Conservation (phyloP, 1,140 invertebrate species). For the Micrasema longulum region DNA sequence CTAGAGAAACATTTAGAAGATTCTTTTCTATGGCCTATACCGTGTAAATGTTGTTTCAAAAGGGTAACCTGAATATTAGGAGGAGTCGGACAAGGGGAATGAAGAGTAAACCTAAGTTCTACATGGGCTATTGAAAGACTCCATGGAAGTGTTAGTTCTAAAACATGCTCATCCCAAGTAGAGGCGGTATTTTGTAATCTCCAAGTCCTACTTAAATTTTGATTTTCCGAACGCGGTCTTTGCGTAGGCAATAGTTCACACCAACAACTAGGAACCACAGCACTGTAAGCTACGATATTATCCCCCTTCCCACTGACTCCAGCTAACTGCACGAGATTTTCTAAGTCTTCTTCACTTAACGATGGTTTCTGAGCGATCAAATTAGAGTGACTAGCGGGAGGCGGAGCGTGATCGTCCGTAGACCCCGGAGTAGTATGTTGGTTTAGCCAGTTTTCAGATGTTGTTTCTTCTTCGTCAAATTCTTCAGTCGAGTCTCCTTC, state of each 20-base stretch:
- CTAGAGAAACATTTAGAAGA: constrained; percentile 60
- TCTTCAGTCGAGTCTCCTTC: constrained; percentile 78
- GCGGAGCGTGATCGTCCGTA: constrained; percentile 67
- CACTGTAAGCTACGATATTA: constrained; percentile 77
- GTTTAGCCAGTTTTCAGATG: constrained; percentile 51
- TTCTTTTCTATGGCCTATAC: constrained; percentile 72
- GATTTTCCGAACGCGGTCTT: constrained; percentile 84
- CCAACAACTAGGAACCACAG: constrained; percentile 93
- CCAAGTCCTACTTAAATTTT: constrained; percentile 87
- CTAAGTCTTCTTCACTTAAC: constrained; percentile 60
- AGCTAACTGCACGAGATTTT: constrained; percentile 60
- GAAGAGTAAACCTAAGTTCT: constrained; percentile 87
- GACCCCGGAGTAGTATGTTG: constrained; percentile 55
- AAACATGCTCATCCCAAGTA: constrained; percentile 92
- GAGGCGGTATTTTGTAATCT: constrained; percentile 86
- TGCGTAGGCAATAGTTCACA: constrained; percentile 91
- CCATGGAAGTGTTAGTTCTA: constrained; percentile 87
- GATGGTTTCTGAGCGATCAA: constrained; percentile 62
- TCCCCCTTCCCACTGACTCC: constrained; percentile 65
- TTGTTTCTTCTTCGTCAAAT: constrained; percentile 73
- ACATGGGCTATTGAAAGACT: constrained; percentile 84
- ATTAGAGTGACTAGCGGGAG: constrained; percentile 56
- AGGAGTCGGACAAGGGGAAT: constrained; percentile 74
- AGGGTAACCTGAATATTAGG: constrained; percentile 84
- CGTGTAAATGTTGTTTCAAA: constrained; percentile 83